Base-by-base conservation (phyloP, 2,797 vertebrate genomes). In the Muscicapa striata region DNA sequence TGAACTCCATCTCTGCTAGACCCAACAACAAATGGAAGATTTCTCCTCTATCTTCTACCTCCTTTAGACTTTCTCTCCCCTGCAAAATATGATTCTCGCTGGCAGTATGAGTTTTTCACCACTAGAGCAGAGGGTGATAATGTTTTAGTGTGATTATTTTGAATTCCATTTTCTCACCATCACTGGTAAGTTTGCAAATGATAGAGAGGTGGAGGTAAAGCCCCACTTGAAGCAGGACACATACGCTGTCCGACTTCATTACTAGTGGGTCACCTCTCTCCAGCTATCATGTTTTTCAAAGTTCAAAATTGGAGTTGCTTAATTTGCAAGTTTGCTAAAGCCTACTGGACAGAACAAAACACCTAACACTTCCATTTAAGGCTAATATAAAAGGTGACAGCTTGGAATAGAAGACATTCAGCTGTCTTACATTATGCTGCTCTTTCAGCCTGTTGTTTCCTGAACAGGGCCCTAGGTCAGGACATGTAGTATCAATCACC, bases 181-280 rank as follows among this genome's bases (percentile, higher is more conserved):
- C 66, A 54, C 8, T 45, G 8, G 23, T 51, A 76, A 62, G 58
- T 63, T 58, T 84, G n/a, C 27, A 66, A 66, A 43, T 38, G 10
- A 58, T 29, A 34, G 4, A 73, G 51, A 85, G 41, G 22, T 23
- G 19, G 54, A 84, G 54, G 40, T 46, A 79, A 82, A 87, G 32
- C 8, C 40, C 29, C 48, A 32, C 43, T 57, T 41, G 23, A 88
- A 77, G 49, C 23, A 69, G 29, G 1, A 0, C 29, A 61, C 0
- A 0, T 29, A 84, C 0, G 0, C 38, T 30, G 12, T 32, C 49
- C 18, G 4, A 67, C 59, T 74, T 86, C 34, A n/a, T 43, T 76
- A 45, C 54, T 36, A 57, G 34, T 30, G 10, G 6, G 13, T 48
- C 36, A 81, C 17, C 3, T 40, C 36, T 41, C 54, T 36, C 30